These are phyloP conservation scores for Tachycineta bicolor DNA, from an alignment of 2,113 vertebrate species.

Conservation along the genomic window DNA sequence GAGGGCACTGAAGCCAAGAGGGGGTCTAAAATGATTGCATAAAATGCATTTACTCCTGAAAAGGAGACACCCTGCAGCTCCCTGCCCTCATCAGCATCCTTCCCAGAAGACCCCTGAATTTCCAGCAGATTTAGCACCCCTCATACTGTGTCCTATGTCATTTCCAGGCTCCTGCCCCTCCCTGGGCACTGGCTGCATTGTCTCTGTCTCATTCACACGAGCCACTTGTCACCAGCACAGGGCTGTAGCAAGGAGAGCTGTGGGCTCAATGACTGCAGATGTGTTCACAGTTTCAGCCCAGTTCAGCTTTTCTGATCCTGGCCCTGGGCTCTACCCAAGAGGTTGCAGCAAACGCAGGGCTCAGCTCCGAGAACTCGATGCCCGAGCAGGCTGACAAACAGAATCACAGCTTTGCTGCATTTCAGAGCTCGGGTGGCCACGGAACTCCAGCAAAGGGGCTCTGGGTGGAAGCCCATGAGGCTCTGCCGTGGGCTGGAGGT, in stretches of 20 bases:
- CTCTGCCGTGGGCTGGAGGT: not conserved
- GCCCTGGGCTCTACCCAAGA: not conserved
- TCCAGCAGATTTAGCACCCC: not conserved
- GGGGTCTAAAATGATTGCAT: not conserved
- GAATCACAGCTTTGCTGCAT: rapidly evolving
- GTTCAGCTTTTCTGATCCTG: not conserved
- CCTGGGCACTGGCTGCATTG: not conserved
- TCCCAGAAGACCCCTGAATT: not conserved
- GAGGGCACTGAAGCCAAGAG: not conserved
- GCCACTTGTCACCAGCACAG: not conserved
- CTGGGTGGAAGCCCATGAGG: not conserved
- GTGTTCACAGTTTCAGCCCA: not conserved
- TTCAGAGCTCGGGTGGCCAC: not conserved
- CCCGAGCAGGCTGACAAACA: rapidly evolving
- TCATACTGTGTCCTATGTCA: not conserved
- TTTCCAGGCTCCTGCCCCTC: not conserved
- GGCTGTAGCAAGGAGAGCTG: not conserved
- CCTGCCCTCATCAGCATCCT: not conserved
- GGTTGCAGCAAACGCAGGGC: not conserved
- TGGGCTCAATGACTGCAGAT: not conserved
- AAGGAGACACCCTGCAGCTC: not conserved
- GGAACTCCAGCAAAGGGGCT: not conserved
- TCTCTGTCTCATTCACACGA: not conserved
- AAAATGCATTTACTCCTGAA: not conserved
- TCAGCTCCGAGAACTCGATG: not conserved